phyloP scores from a whole-genome alignment of 2,797 vertebrate species.

The Amblyopsis hoosieri region DNA sequence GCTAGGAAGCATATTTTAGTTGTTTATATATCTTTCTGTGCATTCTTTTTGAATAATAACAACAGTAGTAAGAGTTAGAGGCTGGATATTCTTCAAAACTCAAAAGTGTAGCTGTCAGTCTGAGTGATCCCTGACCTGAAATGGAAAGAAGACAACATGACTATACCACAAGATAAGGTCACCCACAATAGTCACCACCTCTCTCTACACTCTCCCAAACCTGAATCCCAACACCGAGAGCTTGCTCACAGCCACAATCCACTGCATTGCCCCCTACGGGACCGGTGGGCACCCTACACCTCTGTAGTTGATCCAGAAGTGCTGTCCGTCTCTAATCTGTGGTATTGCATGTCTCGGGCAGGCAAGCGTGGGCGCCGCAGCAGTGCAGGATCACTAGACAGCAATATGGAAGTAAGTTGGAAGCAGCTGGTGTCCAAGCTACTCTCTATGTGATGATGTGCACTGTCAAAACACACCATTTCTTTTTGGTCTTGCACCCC shows the following conservation, averaged over 20 bases:
- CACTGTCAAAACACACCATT: constrained; percentile 84
- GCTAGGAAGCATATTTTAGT: constrained; percentile 17
- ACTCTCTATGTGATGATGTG: constrained; percentile 91
- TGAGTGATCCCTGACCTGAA: constrained; percentile 13
- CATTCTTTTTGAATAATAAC: neutral
- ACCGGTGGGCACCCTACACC: constrained; percentile 68
- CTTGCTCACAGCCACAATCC: constrained; percentile 66
- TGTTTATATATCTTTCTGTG: constrained; percentile 11
- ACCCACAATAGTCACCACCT: constrained; percentile 41
- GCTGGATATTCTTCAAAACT: constrained; percentile 11
- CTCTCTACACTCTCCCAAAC: constrained; percentile 46
- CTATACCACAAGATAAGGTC: constrained; percentile 11
- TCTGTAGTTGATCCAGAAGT: constrained; percentile 81
- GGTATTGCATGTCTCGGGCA: constrained; percentile 99
- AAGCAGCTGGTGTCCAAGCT: constrained; percentile 90
- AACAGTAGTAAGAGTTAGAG: constrained; percentile 18
- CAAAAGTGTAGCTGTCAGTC: constrained; percentile 13
- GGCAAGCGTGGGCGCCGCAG: constrained; percentile 98
- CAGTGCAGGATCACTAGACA: constrained; percentile 99
- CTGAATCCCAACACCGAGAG: constrained; percentile 58
- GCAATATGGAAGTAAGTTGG: constrained; percentile 99
- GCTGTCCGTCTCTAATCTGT: constrained; percentile 95
- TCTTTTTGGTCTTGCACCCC: constrained; percentile 82
- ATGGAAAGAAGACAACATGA: constrained; percentile 18
- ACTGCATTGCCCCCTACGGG: constrained; percentile 72